Evolutionary conservation across 2,797 vertebrate genomes (phyloP).

Genomic region (Spinibarbus caldwelli): DNA sequence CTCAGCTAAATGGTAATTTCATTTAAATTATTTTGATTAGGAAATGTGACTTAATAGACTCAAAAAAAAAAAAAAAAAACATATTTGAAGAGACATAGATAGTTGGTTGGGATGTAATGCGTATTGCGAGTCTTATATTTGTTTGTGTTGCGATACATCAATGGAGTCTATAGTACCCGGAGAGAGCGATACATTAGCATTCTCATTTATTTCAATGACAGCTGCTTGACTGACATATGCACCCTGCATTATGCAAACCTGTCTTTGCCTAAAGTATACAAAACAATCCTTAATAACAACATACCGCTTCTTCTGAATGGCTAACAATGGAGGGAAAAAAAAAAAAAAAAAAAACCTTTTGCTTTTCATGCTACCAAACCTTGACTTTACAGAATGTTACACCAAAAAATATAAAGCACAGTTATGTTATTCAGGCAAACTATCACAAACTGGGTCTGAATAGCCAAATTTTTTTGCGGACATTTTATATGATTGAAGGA

Average conservation of each 20-base stretch:
- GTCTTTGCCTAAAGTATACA: not conserved
- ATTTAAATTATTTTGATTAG: not conserved
- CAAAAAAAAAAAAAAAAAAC: too few relatives aligned
- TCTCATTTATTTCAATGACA: not conserved
- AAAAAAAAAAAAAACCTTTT: not conserved
- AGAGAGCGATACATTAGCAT: not conserved
- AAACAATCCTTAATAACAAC: not conserved
- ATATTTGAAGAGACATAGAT: not conserved
- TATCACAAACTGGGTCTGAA: too few relatives aligned
- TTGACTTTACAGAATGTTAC: too few relatives aligned
- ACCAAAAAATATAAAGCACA: too few relatives aligned
- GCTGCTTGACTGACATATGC: not conserved
- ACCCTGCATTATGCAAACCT: not conserved
- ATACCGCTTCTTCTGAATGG: not conserved
- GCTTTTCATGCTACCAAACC: too few relatives aligned
- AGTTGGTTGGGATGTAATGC: not conserved
- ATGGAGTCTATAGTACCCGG: not conserved
- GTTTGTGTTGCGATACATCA: not conserved
- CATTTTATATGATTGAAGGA: too few relatives aligned
- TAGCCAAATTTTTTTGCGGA: too few relatives aligned
- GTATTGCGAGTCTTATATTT: not conserved
- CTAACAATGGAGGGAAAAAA: not conserved
- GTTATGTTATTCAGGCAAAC: too few relatives aligned
- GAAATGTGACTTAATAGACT: not conserved
- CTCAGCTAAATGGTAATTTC: not conserved